These are phyloP conservation scores for Helicoverpa assulta DNA, from an alignment of 2,888 invertebrate species.

Conservation along the genomic window DNA sequence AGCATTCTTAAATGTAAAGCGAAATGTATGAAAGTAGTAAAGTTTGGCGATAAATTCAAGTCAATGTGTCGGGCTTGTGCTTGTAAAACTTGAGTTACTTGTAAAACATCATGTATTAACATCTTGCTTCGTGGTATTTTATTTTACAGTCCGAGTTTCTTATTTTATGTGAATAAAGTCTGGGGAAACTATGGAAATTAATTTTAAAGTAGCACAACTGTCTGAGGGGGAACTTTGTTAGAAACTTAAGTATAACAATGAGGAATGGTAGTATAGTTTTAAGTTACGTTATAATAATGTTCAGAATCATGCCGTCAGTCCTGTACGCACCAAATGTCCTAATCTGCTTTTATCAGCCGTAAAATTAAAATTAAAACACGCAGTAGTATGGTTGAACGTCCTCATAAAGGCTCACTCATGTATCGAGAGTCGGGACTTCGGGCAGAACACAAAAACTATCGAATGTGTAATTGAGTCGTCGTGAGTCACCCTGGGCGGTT, in stretches of 20 bases:
- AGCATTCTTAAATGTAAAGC: slow-evolving; percentile 63
- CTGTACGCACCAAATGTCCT: slow-evolving; percentile 52
- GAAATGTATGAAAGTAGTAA: slow-evolving; percentile 61
- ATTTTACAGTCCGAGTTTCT: slow-evolving; percentile 42
- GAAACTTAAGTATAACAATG: slow-evolving; percentile 11
- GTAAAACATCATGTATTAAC: slow-evolving; percentile 61
- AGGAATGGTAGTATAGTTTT: slow-evolving; percentile 16
- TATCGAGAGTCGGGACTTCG: slow-evolving; percentile 52
- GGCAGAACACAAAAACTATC: slow-evolving; percentile 83
- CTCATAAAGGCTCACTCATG: slow-evolving; percentile 64
- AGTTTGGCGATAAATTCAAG: slow-evolving; percentile 63
- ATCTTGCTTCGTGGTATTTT: slow-evolving; percentile 45
- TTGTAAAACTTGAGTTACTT: slow-evolving; percentile 62
- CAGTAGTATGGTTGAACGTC: slow-evolving; percentile 65
- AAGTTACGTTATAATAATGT: slow-evolving; percentile 12
- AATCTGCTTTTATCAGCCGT: slow-evolving; percentile 50
- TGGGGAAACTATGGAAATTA: slow-evolving; percentile 47
- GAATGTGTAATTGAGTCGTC: slow-evolving; percentile 89
- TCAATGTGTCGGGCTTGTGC: slow-evolving; percentile 49
- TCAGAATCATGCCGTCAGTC: slow-evolving; percentile 16
- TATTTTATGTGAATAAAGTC: slow-evolving; percentile 46
- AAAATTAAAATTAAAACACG: slow-evolving; percentile 55
- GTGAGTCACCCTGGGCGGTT: slow-evolving; percentile 82
- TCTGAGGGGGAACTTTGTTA: slow-evolving; percentile 25
- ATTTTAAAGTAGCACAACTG: slow-evolving; percentile 37